Base-by-base conservation (phyloP, 2,888 invertebrate genomes). In the Lasius platythorax region DNA sequence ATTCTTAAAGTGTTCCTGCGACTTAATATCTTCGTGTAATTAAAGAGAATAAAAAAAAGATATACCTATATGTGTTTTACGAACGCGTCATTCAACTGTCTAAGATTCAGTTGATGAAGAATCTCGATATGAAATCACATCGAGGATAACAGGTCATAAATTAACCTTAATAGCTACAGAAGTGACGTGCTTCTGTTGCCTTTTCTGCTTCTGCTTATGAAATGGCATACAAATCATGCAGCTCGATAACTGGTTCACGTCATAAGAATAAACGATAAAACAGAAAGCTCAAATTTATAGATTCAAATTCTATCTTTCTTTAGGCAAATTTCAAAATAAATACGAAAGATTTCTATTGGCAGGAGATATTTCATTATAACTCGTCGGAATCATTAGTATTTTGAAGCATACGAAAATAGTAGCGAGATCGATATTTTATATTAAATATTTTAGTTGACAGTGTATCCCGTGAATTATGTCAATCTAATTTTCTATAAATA, bases 81-180 rank as follows among this genome's bases (percentile, higher is more conserved):
- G n/a, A 28, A 76, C 18, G 28, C 28, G 28, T 75, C 63, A 33
- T 64, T 64, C 23, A 75, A 75, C 46, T 23, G 43, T 33, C 9
- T 12, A 43, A 50, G 40, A 66, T 12, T 78, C 46, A 50, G 73
- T 73, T 67, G 58, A 76, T 67, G 70, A 86, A 76, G 87, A 87
- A 89, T 87, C 73, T 18, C 81, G 75, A 87, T 86, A 84, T 79
- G 74, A 83, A 84, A 85, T 74, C 58, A 79, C 68, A 66, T 64
- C 73, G 82, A 75, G 81, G 18, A 33, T 78, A 84, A 83, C 53
- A 61, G 81, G 15, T 23, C 68, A 72, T 86, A 85, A 82, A 90
- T 90, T 85, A 87, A 87, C 78, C 61, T 73, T 86, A 85, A 87
- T 82, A 68, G 66, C 68, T 18, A 70, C 56, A 70, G 53, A 82